Conservation (phyloP, 1,140 invertebrate species). For the Drosophila chauvacae region DNA sequence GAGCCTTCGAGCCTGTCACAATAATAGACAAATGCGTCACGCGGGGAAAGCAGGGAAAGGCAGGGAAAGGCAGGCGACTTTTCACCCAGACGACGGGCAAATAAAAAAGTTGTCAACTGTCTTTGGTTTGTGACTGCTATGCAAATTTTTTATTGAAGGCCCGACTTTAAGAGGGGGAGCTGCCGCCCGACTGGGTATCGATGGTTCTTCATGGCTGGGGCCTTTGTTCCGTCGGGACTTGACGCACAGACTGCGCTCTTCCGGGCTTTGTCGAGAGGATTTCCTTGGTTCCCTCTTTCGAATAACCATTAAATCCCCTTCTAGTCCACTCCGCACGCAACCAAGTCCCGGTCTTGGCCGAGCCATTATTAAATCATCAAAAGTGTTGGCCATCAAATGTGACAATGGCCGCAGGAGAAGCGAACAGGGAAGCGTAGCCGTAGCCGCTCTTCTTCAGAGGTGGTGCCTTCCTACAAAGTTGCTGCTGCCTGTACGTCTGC, state of each 20-base stretch:
- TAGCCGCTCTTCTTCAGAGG: neutral
- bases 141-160: conserved; percentile 54
- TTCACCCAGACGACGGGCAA: conserved; percentile 45
- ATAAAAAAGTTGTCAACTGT: conserved; percentile 77
- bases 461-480: conserved; percentile 43
- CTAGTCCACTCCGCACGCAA: neutral
- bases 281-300: neutral
- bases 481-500: conserved; percentile 50
- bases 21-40: conserved; percentile 67
- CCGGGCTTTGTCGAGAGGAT: conserved; percentile 13
- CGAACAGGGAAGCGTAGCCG: neutral
- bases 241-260: conserved; percentile 3
- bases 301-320: conserved; percentile 34
- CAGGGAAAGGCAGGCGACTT: conserved; percentile 1
- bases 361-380: conserved; percentile 75
- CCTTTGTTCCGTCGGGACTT: conserved; percentile 18
- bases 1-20: conserved; percentile 52
- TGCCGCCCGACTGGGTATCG: conserved; percentile 4
- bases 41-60: neutral
- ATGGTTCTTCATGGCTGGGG: conserved; percentile 2
- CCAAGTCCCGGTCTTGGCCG: neutral
- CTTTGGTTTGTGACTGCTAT: conserved; percentile 53
- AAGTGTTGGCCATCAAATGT: conserved; percentile 78
- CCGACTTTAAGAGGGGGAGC: neutral
- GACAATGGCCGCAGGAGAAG: conserved; percentile 52